Base-by-base conservation (phyloP, 2,888 invertebrate species). In the Tiliacea aurago region DNA sequence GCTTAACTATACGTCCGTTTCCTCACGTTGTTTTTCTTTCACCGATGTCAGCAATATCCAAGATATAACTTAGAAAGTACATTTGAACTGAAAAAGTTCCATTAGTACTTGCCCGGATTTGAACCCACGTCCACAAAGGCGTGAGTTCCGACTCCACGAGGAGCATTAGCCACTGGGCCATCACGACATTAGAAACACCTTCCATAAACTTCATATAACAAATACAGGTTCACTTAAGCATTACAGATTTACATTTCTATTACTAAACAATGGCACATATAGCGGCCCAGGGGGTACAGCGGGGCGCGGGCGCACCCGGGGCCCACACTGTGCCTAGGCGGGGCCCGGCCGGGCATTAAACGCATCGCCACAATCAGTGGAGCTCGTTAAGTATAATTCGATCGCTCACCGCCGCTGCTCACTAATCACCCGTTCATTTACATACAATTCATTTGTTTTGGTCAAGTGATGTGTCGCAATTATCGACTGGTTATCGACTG, bases 401-500 rank as follows among this genome's bases (percentile, higher is more conserved):
- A 93, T 93, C 90, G 90, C 85, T 86, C 87, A 84, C 88, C 89
- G 87, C 92, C 90, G 87, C 91, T 91, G 83, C 81, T 80, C 80
- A 86, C 86, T 86, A 87, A 86, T 87, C 86, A 86, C 84, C 49
- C 73, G 76, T 89, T 91, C 91, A 93, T 93, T 93, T 93, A 90
- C 93, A 93, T 93, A 90, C 90, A 88, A 92, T 91, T 90, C 91
- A 91, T 91, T 92, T 91, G 91, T 91, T 91, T 83, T 77, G 67
- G 59, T 63, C 62, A 69, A 84, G 88, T 71, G 87, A 76, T 76
- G 88, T 64, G 43, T 63, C 49, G 3, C 37, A n/a, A 33, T 20
- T 45, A 33, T 65, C 56, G 33, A 72, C 67, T 65, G 2, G 6
- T 10, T 66, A 58, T 58, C 61, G 45, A 72, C 2, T 15, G 59